Base-by-base conservation (phyloP, 2,113 vertebrate species). In the Eptesicus fuscus region DNA sequence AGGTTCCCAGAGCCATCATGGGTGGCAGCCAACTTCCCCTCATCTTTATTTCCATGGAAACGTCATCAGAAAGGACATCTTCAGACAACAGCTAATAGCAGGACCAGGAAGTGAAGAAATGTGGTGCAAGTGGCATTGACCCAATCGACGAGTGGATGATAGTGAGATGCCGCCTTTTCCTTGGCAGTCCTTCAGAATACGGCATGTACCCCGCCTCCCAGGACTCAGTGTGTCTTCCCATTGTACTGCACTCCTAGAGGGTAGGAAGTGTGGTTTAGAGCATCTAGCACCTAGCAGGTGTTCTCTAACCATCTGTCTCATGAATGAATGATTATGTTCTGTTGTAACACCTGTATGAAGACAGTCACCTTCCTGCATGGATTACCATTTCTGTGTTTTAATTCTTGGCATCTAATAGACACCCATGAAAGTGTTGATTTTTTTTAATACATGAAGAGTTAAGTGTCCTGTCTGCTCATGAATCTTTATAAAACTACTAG, bases 151-250 rank as follows among this genome's bases (percentile, higher is more conserved):
- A 22, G 32, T 22, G 25, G 23, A 3, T 7, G 49, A 78, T 1
- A 0, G 35, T 7, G 13, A 20, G 17, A 30, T 6, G 37, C 65
- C 12, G 1, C 47, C 59, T 37, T 25, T 63, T 40, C 67, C 28
- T 12, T 7, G 9, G 7, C 8, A 0, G n/a, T 3, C 9, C 18
- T 25, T 40, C 13, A n/a, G 61, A 40, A 32, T 47, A 17, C 9
- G 0, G 22, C 8, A n/a, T 22, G 16, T 5, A 0, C 63, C 63
- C 22, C 1, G 0, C 2, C 1, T 18, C 1, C 13, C 14, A 1
- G 22, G 63, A 35, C 44, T 25, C 44, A 1, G 61, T 59, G 28
- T 28, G 40, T n/a, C 44, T 35, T 49, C 12, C 40, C 40, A 8
- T 28, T 44, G 6, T 28, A 7, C 40, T 28, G 23, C 2, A 35